Conservation (phyloP, 2,113 vertebrate species). For the Silurus meridionalis region DNA sequence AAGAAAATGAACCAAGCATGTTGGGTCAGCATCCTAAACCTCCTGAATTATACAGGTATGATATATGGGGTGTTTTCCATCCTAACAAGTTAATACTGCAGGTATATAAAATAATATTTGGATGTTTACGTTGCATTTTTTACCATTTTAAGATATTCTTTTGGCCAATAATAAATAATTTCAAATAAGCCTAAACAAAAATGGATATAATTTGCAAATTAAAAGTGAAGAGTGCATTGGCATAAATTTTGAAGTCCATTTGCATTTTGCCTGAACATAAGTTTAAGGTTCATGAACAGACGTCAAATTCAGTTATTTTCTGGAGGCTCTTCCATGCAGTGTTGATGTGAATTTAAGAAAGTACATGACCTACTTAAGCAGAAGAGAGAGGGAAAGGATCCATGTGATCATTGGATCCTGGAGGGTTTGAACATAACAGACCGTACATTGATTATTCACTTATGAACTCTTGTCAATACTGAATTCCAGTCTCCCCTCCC, state of each 20-base stretch:
- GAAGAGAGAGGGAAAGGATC: background rate
- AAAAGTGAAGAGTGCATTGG: background rate
- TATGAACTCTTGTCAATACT: constrained; percentile 33
- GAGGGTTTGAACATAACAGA: constrained; percentile 26
- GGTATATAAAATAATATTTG: background rate
- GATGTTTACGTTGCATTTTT: background rate
- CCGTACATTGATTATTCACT: constrained; percentile 38
- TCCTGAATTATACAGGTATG: background rate
- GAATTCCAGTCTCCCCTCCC: background rate
- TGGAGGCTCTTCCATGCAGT: background rate
- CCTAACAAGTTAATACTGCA: background rate
- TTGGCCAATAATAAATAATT: background rate
- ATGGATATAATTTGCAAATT: background rate
- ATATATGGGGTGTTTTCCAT: background rate
- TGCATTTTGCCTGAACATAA: background rate
- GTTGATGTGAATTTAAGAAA: constrained; percentile 1
- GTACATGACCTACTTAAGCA: constrained; percentile 9
- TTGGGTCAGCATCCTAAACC: background rate
- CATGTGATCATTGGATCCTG: constrained; percentile 33
- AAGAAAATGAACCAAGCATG: background rate
- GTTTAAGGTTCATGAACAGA: background rate
- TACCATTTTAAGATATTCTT: background rate
- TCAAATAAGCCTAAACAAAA: background rate
- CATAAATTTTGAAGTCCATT: background rate
- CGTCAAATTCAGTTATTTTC: background rate